Evolutionary conservation across 2,888 invertebrate genomes (phyloP).

Genomic region (Drosophila diplacantha): DNA sequence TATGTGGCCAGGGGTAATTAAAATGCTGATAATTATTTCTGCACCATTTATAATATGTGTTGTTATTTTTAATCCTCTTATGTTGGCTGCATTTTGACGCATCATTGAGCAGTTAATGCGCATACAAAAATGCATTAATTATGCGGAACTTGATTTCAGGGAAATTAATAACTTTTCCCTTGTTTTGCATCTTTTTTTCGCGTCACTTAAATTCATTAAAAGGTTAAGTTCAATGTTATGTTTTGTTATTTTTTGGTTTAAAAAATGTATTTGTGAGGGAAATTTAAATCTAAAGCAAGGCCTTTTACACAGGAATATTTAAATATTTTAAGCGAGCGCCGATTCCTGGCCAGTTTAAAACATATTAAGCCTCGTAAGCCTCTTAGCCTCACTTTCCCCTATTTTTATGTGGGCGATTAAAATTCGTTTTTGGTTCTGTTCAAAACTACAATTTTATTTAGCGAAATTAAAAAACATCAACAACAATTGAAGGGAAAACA

Average conservation of each 20-base stretch:
- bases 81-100: background rate
- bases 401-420: too few species aligned
- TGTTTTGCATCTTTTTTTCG: background rate
- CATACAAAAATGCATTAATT: conserved; percentile 17
- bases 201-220: background rate
- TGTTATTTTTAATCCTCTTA: conserved; percentile 14
- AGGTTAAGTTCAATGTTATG: background rate
- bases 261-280: too few species aligned
- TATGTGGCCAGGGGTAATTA: conserved; percentile 4
- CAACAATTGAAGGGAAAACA: conserved; percentile 33
- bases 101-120: conserved; percentile 17
- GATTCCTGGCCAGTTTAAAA: background rate
- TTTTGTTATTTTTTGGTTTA: background rate
- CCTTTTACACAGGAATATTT: background rate
- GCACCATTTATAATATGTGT: conserved; percentile 1
- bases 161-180: background rate
- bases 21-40: conserved; percentile 1
- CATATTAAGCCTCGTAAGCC: background rate
- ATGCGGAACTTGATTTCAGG: conserved; percentile 2
- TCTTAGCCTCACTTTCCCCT: background rate
- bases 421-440: conserved; percentile 3
- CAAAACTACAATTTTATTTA: conserved; percentile 20
- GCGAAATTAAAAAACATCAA: conserved; percentile 32
- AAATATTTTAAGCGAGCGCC: background rate
- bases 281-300: background rate